phyloP scores from a whole-genome alignment of 2,113 vertebrate genomes.

The Pelmatolapia mariae region DNA sequence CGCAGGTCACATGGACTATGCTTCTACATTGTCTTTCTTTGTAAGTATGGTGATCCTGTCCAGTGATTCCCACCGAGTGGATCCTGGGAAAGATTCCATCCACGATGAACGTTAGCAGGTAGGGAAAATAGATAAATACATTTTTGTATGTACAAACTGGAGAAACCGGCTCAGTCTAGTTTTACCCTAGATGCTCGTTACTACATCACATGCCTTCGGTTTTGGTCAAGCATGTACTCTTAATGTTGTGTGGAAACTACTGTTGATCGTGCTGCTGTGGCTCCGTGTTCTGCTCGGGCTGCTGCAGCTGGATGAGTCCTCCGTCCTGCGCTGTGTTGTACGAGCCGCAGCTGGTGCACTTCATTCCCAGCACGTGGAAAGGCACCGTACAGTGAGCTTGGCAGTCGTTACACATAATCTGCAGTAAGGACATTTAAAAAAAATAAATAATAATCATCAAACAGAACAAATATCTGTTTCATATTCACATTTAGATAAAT shows the following conservation, averaged over 20 bases:
- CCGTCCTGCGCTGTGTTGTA: constrained; percentile 91
- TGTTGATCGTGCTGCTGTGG: constrained; percentile 10
- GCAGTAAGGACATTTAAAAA: not conserved
- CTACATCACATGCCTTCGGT: not conserved
- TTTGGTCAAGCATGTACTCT: not conserved
- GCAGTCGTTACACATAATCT: constrained; percentile 96
- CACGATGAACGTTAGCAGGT: not conserved
- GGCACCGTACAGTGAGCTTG: constrained; percentile 79
- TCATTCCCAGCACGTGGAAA: constrained; percentile 93
- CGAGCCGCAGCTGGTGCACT: constrained; percentile 85
- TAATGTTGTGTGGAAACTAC: not conserved
- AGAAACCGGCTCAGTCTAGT: not conserved
- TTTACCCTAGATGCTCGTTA: not conserved
- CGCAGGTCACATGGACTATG: not conserved
- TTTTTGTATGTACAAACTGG: not conserved
- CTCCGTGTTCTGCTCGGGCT: not conserved
- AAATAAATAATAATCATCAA: not conserved
- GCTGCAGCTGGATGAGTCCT: constrained; percentile 53
- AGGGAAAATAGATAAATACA: not conserved
- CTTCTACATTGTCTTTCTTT: not conserved
- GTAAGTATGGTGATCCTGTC: not conserved
- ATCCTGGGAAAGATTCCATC: not conserved
- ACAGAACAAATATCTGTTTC: not conserved
- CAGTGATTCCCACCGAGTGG: not conserved
- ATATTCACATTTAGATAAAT: not conserved